Evolutionary conservation across 2,888 invertebrate genomes (phyloP), one percentile per base, ranked within the genome.

Genomic region (Eupithecia vulgata): DNA sequence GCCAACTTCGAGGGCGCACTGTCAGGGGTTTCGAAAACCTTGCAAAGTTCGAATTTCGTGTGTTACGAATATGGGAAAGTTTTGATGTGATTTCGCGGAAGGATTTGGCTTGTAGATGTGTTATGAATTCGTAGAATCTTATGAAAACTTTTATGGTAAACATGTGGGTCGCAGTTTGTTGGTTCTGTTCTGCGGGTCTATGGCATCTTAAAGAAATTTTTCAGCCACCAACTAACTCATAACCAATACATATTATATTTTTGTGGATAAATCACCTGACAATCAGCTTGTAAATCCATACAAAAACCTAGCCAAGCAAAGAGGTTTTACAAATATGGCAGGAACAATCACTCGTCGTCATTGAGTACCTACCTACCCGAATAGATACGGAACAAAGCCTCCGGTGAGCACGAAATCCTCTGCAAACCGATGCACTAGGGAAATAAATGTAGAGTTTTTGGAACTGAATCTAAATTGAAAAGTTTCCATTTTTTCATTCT

Each of bases 1-100:
- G 79, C 66, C 64, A 71, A 73, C 70, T 73, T 73, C 25, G 66
- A 65, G 83, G 82, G 80, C 73, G 62, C 61, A 67, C 72, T 72
- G 72, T 75, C 75, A 72, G 68, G 72, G 70, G 70, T 61, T 72
- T 68, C 45, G 61, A 68, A 72, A 75, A 67, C 76, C 74, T 76
- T 70, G 72, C 30, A 61, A 73, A 77, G 73, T 77, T 78, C 59
- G 74, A 70, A 72, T 72, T 68, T 67, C 30, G 67, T 74, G n/a
- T 59, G 64, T 59, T 66, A 74, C 75, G 78, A 76, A 78, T 77
- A 74, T 79, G 79, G 74, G 74, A 21, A 76, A 67, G 72, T 76
- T 76, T 79, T 79, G 65, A 65, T 65, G 65, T 65, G 65, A 37
- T 57, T 67, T 48, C 35, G 52, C 35, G 67, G 40, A 21, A 35